Percentiles rank a stretch among this genome's conserved stretches.
Evolutionary conservation across 2,797 vertebrate species (phyloP).

Genomic region (Halcyon chelicuti): DNA sequence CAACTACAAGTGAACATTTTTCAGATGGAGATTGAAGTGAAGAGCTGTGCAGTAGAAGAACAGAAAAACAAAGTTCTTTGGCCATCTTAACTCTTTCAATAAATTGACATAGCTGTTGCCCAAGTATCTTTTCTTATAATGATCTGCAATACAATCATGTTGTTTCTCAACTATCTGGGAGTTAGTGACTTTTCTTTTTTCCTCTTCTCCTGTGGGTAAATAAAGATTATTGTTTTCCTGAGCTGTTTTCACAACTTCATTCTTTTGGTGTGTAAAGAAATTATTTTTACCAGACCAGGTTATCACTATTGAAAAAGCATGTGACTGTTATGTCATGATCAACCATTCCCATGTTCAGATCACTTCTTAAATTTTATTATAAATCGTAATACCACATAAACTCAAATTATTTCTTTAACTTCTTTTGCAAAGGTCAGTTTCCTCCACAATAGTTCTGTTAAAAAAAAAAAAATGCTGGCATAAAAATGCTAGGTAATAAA

Average conservation of each 20-base stretch:
- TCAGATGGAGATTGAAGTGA: not conserved
- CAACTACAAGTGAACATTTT: not conserved
- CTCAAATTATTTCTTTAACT: not conserved
- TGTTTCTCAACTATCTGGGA: not conserved
- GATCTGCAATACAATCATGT: not conserved
- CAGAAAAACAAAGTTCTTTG: not conserved
- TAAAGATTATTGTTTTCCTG: not conserved
- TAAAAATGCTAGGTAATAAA: not conserved
- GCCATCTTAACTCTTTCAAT: not conserved
- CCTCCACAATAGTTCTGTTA: not conserved
- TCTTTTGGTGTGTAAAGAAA: not conserved
- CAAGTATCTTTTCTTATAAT: not conserved
- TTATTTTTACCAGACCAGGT: not conserved
- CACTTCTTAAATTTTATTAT: not conserved
- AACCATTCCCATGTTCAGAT: not conserved
- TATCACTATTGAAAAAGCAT: not conserved
- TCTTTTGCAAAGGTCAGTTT: not conserved
- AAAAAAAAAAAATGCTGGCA: not conserved
- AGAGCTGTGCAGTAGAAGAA: not conserved
- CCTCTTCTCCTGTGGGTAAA: not conserved
- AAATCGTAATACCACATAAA: not conserved
- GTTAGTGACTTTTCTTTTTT: not conserved
- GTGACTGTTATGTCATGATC: not conserved
- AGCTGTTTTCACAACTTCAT: not conserved
- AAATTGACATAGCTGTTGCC: not conserved